Evolutionary conservation across 2,113 vertebrate genomes (phyloP).

Genomic region (Stictonetta naevosa): DNA sequence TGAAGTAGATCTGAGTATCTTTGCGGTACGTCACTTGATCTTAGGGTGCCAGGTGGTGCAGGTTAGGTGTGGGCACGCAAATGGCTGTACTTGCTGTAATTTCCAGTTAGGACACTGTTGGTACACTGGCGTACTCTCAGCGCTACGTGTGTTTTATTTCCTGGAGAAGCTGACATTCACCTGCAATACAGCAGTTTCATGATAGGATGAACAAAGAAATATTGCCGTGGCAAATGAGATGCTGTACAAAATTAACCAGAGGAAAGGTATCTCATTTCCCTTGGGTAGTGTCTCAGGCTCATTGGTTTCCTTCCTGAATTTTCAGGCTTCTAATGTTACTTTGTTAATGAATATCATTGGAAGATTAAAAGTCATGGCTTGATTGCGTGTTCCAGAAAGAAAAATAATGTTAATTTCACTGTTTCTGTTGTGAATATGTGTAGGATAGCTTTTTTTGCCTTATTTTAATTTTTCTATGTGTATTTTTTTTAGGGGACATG

Average conservation of each 20-base stretch:
- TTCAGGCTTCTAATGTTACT: not conserved
- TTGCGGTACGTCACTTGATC: not conserved
- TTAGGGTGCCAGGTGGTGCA: not conserved
- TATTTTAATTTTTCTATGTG: not conserved
- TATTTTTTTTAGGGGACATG: not conserved
- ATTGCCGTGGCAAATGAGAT: not conserved
- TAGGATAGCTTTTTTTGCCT: not conserved
- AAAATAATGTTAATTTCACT: not conserved
- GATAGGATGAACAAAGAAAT: not conserved
- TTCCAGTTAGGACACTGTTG: fast-evolving
- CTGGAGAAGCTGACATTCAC: not conserved
- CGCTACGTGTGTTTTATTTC: not conserved
- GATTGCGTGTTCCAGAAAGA: not conserved
- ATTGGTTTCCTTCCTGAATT: not conserved
- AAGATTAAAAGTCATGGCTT: not conserved
- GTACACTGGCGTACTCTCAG: not conserved
- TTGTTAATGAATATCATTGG: not conserved
- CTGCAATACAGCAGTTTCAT: not conserved
- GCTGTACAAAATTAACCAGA: not conserved
- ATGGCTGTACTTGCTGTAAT: not conserved
- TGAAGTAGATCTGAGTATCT: not conserved
- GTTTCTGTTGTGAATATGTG: not conserved
- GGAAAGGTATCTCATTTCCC: not conserved
- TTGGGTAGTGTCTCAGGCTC: fast-evolving
- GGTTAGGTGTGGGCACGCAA: not conserved